These are phyloP conservation scores for Maconellicoccus hirsutus DNA, from an alignment of 1,140 invertebrate genomes.

Conservation along the genomic window DNA sequence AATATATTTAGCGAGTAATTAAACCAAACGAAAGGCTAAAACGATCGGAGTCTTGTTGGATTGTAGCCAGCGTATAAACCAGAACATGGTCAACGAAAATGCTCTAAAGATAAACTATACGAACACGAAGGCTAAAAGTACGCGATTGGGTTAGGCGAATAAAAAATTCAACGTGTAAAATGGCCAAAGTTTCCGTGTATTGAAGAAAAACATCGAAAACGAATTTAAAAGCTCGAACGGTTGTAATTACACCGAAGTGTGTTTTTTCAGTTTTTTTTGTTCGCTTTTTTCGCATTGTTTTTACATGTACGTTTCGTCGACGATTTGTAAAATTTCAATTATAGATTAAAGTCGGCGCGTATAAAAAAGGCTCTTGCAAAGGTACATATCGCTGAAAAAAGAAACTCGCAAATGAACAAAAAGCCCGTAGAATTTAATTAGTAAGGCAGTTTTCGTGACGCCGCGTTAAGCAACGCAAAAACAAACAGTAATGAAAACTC, in stretches of 20 bases:
- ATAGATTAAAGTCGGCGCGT: too few relatives aligned
- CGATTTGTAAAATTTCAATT: too few relatives aligned
- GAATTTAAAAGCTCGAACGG: too few relatives aligned
- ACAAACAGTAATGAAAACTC: conserved; percentile 4
- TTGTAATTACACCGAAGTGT: too few relatives aligned
- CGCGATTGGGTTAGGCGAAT: background rate
- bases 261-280: too few relatives aligned
- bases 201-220: too few relatives aligned
- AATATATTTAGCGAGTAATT: background rate
- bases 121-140: background rate
- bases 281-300: too few relatives aligned
- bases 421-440: background rate
- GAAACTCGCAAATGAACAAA: too few relatives aligned
- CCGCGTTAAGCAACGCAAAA: conserved; percentile 1
- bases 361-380: too few relatives aligned
- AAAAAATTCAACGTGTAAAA: background rate
- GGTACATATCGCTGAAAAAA: too few relatives aligned
- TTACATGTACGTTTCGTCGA: too few relatives aligned
- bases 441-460: background rate
- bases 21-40: background rate
- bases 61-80: background rate
- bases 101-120: background rate
- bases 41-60: background rate
- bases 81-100: background rate
- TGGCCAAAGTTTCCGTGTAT: background rate